Conservation (phyloP, 2,888 invertebrate genomes). For the Lymantria monacha region DNA sequence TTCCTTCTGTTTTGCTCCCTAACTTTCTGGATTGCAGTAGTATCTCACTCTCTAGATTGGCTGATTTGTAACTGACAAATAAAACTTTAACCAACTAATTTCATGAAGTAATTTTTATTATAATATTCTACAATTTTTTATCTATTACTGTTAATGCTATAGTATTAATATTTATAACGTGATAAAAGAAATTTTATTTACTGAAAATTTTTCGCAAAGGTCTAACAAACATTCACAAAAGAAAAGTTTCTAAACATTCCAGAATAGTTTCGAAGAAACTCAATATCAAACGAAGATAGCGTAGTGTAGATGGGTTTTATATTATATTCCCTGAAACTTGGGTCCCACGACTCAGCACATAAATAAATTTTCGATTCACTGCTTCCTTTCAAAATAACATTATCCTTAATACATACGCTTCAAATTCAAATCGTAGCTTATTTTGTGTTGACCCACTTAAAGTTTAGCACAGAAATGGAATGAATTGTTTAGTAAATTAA, state of each 20-base stretch:
- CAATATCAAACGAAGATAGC: slow-evolving; percentile 2
- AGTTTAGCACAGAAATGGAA: slow-evolving; percentile 32
- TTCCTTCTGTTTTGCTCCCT: too few species aligned
- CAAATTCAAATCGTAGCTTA: slow-evolving; percentile 37
- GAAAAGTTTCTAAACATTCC: slow-evolving; percentile 4
- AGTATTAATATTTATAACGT: slow-evolving; percentile 3
- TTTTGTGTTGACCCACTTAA: slow-evolving; percentile 32
- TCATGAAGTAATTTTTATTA: too few species aligned
- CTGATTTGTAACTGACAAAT: too few species aligned
- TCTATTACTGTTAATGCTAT: not conserved
- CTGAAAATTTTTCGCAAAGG: slow-evolving; percentile 3
- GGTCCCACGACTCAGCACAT: not conserved
- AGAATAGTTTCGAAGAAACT: slow-evolving; percentile 8
- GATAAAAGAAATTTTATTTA: slow-evolving; percentile 2
- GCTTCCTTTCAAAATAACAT: slow-evolving; percentile 28
- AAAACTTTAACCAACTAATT: too few species aligned
- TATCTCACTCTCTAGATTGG: too few species aligned
- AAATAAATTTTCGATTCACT: slow-evolving; percentile 23
- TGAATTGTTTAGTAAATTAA: slow-evolving; percentile 38
- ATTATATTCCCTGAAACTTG: slow-evolving; percentile 9
- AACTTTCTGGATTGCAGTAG: too few species aligned
- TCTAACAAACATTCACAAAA: slow-evolving; percentile 5
- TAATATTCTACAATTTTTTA: not conserved
- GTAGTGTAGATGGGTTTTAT: slow-evolving; percentile 3
- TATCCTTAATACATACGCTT: slow-evolving; percentile 32